A percentile compares a stretch with the other conserved stretches of the same genome.
Conservation (phyloP, 2,797 vertebrate species). For the Spinus pinus region DNA sequence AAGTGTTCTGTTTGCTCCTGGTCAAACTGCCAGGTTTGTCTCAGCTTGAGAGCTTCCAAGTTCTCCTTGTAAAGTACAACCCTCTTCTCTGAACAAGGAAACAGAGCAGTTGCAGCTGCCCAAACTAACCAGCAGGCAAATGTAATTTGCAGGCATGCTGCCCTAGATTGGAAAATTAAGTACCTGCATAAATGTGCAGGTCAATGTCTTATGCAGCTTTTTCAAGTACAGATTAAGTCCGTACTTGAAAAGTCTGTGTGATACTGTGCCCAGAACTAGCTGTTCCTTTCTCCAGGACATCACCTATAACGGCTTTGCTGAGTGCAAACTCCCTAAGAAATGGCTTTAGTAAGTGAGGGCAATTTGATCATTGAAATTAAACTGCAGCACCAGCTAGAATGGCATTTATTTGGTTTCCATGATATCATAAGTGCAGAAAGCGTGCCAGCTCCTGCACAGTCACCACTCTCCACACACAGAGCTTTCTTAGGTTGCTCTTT, state of each 20-base stretch:
- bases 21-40: constrained; percentile 40
- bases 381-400: not conserved
- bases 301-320: not conserved
- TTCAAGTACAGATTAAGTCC: not conserved
- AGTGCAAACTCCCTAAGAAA: not conserved
- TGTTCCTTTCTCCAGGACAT: not conserved
- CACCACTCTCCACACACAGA: not conserved
- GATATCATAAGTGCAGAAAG: fast-evolving
- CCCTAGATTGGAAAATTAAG: not conserved
- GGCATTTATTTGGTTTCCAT: not conserved
- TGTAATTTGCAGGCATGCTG: constrained; percentile 19
- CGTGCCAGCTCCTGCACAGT: not conserved
- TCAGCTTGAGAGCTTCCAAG: constrained; percentile 21
- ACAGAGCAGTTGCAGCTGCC: not conserved
- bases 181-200: not conserved
- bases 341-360: not conserved
- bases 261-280: not conserved
- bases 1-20: constrained; percentile 40
- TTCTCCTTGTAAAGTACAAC: not conserved
- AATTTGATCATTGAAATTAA: not conserved
- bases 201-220: not conserved
- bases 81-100: not conserved
- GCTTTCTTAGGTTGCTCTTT: not conserved
- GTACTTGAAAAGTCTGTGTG: not conserved
- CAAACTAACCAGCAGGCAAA: not conserved